A percentile compares a stretch with the other conserved stretches of the same genome.
Conservation (phyloP, 2,797 vertebrate species). For the Setipinna tenuifilis region DNA sequence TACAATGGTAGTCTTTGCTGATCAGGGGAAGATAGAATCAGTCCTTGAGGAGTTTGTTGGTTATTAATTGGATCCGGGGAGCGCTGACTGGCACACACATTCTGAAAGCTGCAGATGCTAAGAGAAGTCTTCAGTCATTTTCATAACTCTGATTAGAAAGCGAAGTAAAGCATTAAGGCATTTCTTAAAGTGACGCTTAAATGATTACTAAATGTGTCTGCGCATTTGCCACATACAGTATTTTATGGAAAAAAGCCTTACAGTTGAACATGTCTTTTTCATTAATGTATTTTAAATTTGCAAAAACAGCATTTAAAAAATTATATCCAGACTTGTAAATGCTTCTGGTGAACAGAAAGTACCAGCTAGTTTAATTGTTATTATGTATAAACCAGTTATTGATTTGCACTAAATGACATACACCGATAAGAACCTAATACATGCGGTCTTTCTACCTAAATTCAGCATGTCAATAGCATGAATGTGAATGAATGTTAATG, state of each 20-base stretch:
- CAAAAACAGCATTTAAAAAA: not conserved
- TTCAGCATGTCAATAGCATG: too few species aligned
- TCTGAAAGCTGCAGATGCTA: not conserved
- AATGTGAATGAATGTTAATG: too few species aligned
- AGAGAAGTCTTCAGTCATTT: not conserved
- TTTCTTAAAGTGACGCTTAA: not conserved
- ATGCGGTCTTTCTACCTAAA: not conserved
- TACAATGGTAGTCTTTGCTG: constrained; percentile 49
- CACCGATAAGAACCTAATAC: not conserved
- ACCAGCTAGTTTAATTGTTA: not conserved
- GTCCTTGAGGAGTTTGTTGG: constrained; percentile 74
- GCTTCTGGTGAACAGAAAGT: not conserved
- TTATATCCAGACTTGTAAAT: not conserved
- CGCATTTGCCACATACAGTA: not conserved
- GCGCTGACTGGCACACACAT: not conserved
- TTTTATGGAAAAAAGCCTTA: not conserved
- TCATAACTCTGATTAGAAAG: not conserved
- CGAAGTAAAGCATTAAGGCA: not conserved
- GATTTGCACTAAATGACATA: not conserved
- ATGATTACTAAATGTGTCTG: not conserved
- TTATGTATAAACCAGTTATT: not conserved
- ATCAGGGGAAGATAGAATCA: constrained; percentile 65
- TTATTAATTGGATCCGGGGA: constrained; percentile 69
- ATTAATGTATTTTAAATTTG: not conserved
- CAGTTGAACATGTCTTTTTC: not conserved